Conservation (phyloP, 2,888 invertebrate genomes). For the Sisyra terminalis region DNA sequence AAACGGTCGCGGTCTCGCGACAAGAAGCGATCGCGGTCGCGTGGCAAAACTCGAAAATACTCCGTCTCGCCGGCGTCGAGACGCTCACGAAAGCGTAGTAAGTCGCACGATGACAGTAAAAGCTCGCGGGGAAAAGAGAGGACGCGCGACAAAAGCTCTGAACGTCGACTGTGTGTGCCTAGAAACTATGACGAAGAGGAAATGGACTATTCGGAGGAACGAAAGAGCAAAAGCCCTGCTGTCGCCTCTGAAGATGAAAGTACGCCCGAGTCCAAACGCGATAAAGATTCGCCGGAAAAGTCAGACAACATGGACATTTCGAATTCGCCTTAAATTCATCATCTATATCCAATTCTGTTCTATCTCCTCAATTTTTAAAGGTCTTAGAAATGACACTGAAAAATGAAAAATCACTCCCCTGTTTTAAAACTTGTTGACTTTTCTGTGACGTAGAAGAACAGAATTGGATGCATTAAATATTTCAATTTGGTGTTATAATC, state of each 20-base stretch:
- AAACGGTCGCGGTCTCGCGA: conserved; percentile 33
- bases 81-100: conserved; percentile 18
- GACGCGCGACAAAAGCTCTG: conserved; percentile 17
- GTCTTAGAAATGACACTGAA: too few relatives aligned
- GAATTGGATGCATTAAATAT: too few relatives aligned
- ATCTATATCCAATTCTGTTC: too few relatives aligned
- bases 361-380: too few relatives aligned
- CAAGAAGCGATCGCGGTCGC: conserved; percentile 25
- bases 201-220: conserved; percentile 28
- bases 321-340: conserved; percentile 43
- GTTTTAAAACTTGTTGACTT: too few relatives aligned
- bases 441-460: too few relatives aligned
- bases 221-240: conserved; percentile 13
- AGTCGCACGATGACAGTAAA: conserved; percentile 18
- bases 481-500: too few relatives aligned
- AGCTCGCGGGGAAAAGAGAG: conserved; percentile 21
- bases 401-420: too few relatives aligned
- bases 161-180: conserved; percentile 19
- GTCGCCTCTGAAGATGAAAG: conserved; percentile 21
- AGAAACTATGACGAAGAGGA: conserved; percentile 37
- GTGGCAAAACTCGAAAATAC: conserved; percentile 23
- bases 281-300: conserved; percentile 37
- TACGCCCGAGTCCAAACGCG: conserved; percentile 24
- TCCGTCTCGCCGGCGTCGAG: conserved; percentile 23
- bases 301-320: conserved; percentile 69